phyloP scores from a whole-genome alignment of 2,113 vertebrate genomes.

The Poeciliopsis prolifica region DNA sequence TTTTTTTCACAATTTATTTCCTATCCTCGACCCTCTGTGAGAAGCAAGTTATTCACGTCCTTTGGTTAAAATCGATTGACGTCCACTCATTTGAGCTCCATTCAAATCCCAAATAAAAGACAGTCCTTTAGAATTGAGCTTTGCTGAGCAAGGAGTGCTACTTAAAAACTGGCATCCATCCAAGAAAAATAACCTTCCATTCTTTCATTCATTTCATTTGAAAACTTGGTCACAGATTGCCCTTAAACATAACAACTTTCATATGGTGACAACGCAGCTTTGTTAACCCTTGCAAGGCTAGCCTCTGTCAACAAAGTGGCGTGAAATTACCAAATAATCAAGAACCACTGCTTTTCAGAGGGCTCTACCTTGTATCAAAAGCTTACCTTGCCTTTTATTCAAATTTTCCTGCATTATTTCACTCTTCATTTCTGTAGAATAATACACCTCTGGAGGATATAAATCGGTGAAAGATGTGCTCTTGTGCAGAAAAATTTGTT shows the following conservation, averaged over 20 bases:
- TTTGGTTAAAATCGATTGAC: slow-evolving; percentile 50
- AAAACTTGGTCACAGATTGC: slow-evolving; percentile 61
- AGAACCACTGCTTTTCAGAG: slow-evolving; percentile 61
- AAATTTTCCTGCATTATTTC: slow-evolving; percentile 60
- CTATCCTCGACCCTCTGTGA: not conserved
- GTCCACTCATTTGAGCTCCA: slow-evolving; percentile 65
- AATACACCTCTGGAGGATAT: slow-evolving; percentile 41
- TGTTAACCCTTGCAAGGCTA: slow-evolving; percentile 64
- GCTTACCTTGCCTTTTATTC: slow-evolving; percentile 66
- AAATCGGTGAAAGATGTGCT: slow-evolving; percentile 45
- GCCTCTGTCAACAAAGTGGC: slow-evolving; percentile 56
- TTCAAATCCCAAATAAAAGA: slow-evolving; percentile 71
- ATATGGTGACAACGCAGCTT: slow-evolving; percentile 50
- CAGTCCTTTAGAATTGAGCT: slow-evolving; percentile 44
- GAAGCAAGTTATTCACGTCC: slow-evolving; percentile 30
- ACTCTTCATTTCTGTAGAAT: slow-evolving; percentile 53
- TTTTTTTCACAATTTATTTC: slow-evolving; percentile 33
- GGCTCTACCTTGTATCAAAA: slow-evolving; percentile 56
- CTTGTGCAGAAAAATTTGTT: slow-evolving; percentile 46
- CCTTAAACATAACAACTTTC: slow-evolving; percentile 68
- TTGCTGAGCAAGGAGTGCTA: slow-evolving; percentile 51
- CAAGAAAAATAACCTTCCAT: slow-evolving; percentile 64
- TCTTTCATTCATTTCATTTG: slow-evolving; percentile 56
- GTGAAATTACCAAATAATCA: slow-evolving; percentile 67
- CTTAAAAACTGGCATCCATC: slow-evolving; percentile 60